Evolutionary conservation across 2,888 invertebrate species (phyloP), one percentile per base, ranked within the genome.

Genomic region (Drosophila histrio): DNA sequence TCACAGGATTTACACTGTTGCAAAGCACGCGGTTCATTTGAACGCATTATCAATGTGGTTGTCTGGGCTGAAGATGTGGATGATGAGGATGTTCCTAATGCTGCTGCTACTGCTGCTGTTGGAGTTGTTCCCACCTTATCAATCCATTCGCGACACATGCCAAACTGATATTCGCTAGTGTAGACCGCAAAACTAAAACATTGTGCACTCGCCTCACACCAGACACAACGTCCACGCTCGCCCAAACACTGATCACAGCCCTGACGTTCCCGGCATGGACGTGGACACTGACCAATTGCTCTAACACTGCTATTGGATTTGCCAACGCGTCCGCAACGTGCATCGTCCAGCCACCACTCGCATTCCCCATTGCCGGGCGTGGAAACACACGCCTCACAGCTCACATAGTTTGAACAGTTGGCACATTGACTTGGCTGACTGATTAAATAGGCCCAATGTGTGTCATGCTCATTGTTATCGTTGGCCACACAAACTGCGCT

Each of bases 131-230:
- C 94, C 1, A 95, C 94, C 85, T 96, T 96, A 91, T 98, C 98
- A 64, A 97, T 94, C 98, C 98, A 98, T 90, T 97, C 97, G 34
- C 97, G 94, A 88, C 98, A 98, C 88, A 97, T 93, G 0, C 98
- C 98, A 91, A 97, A 98, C 89, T 97, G 97, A 92, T 97, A 98
- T 89, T 97, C 96, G 77, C 97, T 97, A 6, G 97, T 97, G 91
- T 98, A 98, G 1, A 98, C 97, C n/a, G 97, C 96, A 91, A 98
- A 98, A 74, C 97, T 96, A 90, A 98, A 97, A 91, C 98, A 98
- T 88, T 97, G 96, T 67, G 95, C 94, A 0, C 96, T 96, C 21
- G 97, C 96, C 90, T 97, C 97, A 91, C 98, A 98, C 98, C 98
- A 98, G 0, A 98, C 98, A 91, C 98, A 98, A 64, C 97, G 94